phyloP scores from a whole-genome alignment of 2,888 invertebrate species.

The Tholera decimalis region DNA sequence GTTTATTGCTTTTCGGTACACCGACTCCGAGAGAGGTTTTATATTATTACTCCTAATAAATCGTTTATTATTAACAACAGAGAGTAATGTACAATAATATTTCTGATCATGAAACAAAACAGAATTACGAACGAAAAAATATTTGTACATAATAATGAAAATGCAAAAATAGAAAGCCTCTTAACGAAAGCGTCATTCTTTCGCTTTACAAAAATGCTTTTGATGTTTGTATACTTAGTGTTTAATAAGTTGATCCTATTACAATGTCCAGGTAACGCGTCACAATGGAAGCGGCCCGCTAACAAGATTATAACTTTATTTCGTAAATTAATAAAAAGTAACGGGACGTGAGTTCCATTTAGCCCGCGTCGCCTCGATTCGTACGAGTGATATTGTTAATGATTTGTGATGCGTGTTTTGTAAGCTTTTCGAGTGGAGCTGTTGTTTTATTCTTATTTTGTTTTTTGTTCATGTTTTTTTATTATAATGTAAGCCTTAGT shows the following conservation, averaged over 20 bases:
- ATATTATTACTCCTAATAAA: slow-evolving; percentile 64
- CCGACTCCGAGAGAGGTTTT: slow-evolving; percentile 59
- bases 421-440: slow-evolving; percentile 47
- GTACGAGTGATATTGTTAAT: slow-evolving; percentile 67
- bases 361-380: slow-evolving; percentile 66
- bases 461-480: background rate
- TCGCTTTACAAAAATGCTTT: slow-evolving; percentile 83
- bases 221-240: slow-evolving; percentile 91
- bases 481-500: background rate
- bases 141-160: slow-evolving; percentile 54
- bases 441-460: background rate
- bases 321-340: slow-evolving; percentile 89
- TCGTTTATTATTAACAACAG: slow-evolving; percentile 59
- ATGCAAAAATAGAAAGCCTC: slow-evolving; percentile 82
- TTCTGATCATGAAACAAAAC: slow-evolving; percentile 52
- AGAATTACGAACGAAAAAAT: slow-evolving; percentile 38
- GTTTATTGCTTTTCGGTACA: slow-evolving; percentile 82
- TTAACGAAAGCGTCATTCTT: slow-evolving; percentile 85
- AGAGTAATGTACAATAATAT: slow-evolving; percentile 47
- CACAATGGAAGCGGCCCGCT: slow-evolving; percentile 86
- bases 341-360: slow-evolving; percentile 78
- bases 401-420: slow-evolving; percentile 63
- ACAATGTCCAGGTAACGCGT: slow-evolving; percentile 89
- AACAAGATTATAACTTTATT: slow-evolving; percentile 91
- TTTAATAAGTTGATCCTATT: slow-evolving; percentile 92